phyloP scores from a whole-genome alignment of 2,113 vertebrate species.

The Zosterops hypoxanthus region DNA sequence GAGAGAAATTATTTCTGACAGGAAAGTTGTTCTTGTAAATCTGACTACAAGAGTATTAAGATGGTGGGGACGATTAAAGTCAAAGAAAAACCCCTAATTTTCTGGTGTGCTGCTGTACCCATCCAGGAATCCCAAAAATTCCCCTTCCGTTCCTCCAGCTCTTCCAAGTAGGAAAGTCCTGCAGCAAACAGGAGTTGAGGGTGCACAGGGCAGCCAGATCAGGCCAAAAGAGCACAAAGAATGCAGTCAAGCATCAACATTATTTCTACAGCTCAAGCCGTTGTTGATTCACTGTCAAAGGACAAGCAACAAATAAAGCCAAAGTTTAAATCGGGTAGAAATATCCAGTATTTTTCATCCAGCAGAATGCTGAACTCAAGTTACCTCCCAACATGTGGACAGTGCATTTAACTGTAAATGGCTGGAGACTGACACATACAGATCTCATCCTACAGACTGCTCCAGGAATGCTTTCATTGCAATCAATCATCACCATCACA shows the following conservation, averaged over 20 bases:
- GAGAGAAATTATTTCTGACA: not conserved
- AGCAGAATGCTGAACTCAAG: not conserved
- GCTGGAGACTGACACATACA: not conserved
- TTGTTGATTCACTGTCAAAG: constrained; percentile 34
- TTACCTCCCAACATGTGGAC: not conserved
- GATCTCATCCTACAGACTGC: not conserved
- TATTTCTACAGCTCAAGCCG: constrained; percentile 14
- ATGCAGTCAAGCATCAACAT: constrained; percentile 44
- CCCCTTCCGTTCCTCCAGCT: not conserved
- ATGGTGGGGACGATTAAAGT: not conserved
- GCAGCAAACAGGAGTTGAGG: not conserved
- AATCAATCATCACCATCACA: not conserved
- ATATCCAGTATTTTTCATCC: not conserved
- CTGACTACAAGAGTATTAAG: not conserved
- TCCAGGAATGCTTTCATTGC: not conserved
- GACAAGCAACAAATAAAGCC: constrained; percentile 8
- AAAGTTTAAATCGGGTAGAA: not conserved
- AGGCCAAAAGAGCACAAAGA: constrained; percentile 40
- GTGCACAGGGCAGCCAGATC: not conserved
- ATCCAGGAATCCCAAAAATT: not conserved
- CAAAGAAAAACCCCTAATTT: not conserved
- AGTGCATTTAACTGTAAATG: not conserved
- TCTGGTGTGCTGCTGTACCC: not conserved
- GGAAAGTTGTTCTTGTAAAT: not conserved
- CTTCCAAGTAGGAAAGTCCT: not conserved